A percentile compares a stretch with the other conserved stretches of the same genome.
These are phyloP conservation scores for Onychomys leucogaster DNA, from an alignment of 2,797 vertebrate genomes.

Conservation along the genomic window DNA sequence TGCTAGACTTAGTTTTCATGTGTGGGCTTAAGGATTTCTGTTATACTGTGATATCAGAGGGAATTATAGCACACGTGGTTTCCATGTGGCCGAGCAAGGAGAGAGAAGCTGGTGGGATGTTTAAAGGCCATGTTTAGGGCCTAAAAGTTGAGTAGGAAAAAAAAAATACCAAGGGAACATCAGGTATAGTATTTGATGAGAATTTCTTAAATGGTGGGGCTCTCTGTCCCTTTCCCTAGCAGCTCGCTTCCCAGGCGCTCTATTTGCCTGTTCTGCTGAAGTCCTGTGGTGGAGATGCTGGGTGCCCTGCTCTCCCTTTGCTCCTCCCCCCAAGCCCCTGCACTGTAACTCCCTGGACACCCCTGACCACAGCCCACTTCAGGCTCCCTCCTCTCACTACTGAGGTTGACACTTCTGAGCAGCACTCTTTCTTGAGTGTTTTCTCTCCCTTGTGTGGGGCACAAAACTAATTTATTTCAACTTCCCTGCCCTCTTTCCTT, in stretches of 20 bases:
- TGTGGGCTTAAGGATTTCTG: constrained; percentile 21
- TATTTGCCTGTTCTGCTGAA: not conserved
- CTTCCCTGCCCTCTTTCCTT: constrained; percentile 11
- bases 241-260: not conserved
- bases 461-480: constrained; percentile 5
- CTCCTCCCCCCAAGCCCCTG: not conserved
- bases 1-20: not conserved
- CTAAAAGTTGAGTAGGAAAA: not conserved
- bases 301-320: not conserved
- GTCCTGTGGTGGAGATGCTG: not conserved
- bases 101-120: not conserved
- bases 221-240: not conserved
- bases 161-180: not conserved
- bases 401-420: not conserved
- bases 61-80: not conserved
- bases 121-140: not conserved
- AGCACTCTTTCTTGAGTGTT: not conserved
- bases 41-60: not conserved
- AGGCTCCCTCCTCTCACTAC: not conserved
- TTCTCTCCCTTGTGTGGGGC: not conserved
- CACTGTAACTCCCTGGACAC: not conserved
- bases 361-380: not conserved
- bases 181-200: not conserved
- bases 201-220: not conserved
- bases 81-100: not conserved